Evolutionary conservation across 2,113 vertebrate species (phyloP), one percentile per base, ranked within the genome.

Genomic region (Eublepharis macularius): DNA sequence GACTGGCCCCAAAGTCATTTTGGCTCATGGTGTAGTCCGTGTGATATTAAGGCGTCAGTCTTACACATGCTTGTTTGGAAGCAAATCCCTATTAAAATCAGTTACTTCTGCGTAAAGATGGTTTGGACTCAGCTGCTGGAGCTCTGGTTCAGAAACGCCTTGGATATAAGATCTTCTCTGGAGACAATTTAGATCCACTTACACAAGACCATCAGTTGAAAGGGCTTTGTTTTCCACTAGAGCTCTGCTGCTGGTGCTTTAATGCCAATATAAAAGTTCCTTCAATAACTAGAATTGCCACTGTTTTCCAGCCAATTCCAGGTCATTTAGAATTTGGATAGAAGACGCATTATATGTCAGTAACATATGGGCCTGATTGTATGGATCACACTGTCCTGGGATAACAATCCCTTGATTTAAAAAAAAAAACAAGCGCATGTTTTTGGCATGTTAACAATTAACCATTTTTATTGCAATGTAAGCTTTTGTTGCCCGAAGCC

Each of bases 1-100:
- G 19, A 88, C n/a, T 66, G 36, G 29, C 54, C 79, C 94, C 82
- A 45, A 86, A 81, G 85, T 17, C 82, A 36, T 68, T 81, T 88
- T 84, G 63, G 85, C 88, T 88, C 54, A 3, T 78, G 82, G 85
- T 65, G 73, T 72, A 26, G 66, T n/a, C 63, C 29, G 3, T 24
- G 32, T 47, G 63, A 68, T 68, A 34, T n/a, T 19, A 45, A 17
- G 41, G 17, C 29, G 45, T 80, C 63, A 68, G 6, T n/a, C 32
- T 45, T 43, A n/a, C 4, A 11, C 4, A 26, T 34, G 34, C 43
- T 47, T 14, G n/a, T 26, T 75, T 75, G 43, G 73, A 75, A 74
- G 6, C 17, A 34, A 70, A 36, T 80, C 78, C 26, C 24, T n/a
- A 17, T 45, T 80, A n/a, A 66, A 65, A 69, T 26, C 45, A 47